Percentiles rank a stretch among this genome's conserved stretches.
These are phyloP conservation scores for Sylvia borin DNA, from an alignment of 2,797 vertebrate species.

Conservation along the genomic window DNA sequence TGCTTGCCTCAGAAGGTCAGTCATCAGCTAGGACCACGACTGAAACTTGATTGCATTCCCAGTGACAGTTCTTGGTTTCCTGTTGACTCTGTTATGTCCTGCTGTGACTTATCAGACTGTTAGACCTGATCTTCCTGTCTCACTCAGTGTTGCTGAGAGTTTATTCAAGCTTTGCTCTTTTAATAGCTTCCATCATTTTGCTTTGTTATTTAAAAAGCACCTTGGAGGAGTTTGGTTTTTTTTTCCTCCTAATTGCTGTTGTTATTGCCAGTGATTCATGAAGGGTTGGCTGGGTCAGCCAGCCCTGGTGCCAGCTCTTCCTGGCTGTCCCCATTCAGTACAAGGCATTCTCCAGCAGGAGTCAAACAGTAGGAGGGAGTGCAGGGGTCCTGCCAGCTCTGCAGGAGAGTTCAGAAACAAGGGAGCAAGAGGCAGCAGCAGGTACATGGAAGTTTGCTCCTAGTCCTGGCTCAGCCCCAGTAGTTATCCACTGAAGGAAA, in stretches of 20 bases:
- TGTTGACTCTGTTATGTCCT: background rate
- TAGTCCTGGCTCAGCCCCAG: background rate
- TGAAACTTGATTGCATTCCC: background rate
- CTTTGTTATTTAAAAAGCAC: background rate
- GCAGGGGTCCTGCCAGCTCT: background rate
- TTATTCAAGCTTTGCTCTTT: background rate
- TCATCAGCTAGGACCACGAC: background rate
- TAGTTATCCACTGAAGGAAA: background rate
- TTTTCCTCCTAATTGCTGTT: background rate
- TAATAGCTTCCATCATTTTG: background rate
- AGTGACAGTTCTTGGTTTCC: background rate
- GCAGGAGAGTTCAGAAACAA: background rate
- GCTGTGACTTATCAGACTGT: background rate
- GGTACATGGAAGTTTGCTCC: rapidly evolving
- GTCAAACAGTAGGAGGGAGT: background rate
- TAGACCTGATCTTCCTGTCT: conserved; percentile 31
- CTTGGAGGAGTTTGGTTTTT: background rate
- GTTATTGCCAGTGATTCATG: background rate
- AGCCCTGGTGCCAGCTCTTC: background rate
- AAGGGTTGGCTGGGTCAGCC: background rate
- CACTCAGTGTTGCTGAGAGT: background rate
- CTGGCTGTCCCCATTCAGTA: background rate
- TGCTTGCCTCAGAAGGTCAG: background rate
- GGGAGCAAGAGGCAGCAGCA: background rate
- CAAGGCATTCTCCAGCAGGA: background rate